These are phyloP conservation scores for Centropyge bicolor DNA, from an alignment of 2,797 vertebrate genomes.

Conservation along the genomic window DNA sequence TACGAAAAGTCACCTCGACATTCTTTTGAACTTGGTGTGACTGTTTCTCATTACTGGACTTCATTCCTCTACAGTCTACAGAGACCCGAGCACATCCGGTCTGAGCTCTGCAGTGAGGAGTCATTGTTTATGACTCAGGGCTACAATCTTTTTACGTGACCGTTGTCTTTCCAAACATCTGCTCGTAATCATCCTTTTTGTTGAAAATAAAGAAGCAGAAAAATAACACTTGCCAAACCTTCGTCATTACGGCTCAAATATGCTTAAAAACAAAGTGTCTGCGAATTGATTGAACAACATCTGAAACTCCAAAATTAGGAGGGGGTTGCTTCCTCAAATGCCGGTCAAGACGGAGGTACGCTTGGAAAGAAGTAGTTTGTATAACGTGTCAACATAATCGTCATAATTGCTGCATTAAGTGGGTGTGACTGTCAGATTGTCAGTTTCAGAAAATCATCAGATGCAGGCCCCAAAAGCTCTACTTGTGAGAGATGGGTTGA, in stretches of 20 bases:
- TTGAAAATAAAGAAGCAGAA: slow-evolving; percentile 5
- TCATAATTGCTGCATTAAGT: background rate
- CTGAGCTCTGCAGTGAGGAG: slow-evolving; percentile 23
- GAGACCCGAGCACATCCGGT: slow-evolving; percentile 54
- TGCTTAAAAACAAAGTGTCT: background rate
- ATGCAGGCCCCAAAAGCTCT: background rate
- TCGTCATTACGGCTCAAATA: background rate
- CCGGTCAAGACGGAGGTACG: background rate
- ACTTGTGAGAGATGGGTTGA: no score
- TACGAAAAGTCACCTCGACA: slow-evolving; percentile 27
- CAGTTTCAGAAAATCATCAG: background rate
- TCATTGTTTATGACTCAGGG: slow-evolving; percentile 48
- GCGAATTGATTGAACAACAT: no score
- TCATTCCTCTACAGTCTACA: slow-evolving; percentile 25
- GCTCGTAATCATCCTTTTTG: slow-evolving; percentile 1
- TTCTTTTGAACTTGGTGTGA: slow-evolving; percentile 31
- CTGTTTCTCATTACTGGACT: slow-evolving; percentile 50
- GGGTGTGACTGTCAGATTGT: background rate
- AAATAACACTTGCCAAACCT: background rate
- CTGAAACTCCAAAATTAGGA: background rate
- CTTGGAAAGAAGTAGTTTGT: background rate
- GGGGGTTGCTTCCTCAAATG: background rate
- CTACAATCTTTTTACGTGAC: background rate
- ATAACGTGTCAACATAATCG: no score
- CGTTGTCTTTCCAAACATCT: slow-evolving; percentile 27